A percentile compares a stretch with the other conserved stretches of the same genome.
phyloP scores from a whole-genome alignment of 2,888 invertebrate genomes.

The Andrena bucephala region DNA sequence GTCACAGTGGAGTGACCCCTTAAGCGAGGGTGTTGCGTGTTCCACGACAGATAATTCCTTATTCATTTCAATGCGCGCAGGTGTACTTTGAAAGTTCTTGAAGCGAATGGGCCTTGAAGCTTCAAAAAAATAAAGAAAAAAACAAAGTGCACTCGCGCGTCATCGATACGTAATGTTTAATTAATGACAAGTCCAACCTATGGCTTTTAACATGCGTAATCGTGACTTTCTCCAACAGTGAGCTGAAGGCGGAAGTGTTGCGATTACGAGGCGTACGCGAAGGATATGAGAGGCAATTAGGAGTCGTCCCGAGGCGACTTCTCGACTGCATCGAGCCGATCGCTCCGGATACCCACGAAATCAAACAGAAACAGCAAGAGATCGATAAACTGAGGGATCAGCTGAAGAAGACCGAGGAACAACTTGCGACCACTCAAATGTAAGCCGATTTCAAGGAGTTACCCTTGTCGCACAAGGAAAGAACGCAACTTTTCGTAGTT shows the following conservation, averaged over 20 bases:
- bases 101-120: neutral
- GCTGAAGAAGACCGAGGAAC: constrained; percentile 87
- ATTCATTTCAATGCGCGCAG: neutral
- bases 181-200: constrained; percentile 29
- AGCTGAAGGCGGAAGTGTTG: constrained; percentile 90
- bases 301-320: constrained; percentile 75
- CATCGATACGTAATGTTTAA: neutral
- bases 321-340: constrained; percentile 69
- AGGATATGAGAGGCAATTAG: constrained; percentile 86
- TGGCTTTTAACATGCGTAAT: constrained; percentile 7
- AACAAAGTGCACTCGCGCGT: neutral
- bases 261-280: constrained; percentile 87
- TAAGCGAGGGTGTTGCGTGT: too few relatives aligned
- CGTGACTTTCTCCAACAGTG: constrained; percentile 77
- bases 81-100: neutral
- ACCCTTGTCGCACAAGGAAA: neutral
- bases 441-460: constrained; percentile 76
- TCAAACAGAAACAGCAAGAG: constrained; percentile 85
- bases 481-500: neutral
- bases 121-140: constrained; percentile 20
- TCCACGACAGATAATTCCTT: too few relatives aligned
- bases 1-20: too few relatives aligned
- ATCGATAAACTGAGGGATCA: constrained; percentile 87
- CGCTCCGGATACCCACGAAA: constrained; percentile 71
- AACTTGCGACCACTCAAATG: constrained; percentile 87